Evolutionary conservation across 2,113 vertebrate genomes (phyloP), one percentile per base, ranked within the genome.

Genomic region (Riparia riparia): DNA sequence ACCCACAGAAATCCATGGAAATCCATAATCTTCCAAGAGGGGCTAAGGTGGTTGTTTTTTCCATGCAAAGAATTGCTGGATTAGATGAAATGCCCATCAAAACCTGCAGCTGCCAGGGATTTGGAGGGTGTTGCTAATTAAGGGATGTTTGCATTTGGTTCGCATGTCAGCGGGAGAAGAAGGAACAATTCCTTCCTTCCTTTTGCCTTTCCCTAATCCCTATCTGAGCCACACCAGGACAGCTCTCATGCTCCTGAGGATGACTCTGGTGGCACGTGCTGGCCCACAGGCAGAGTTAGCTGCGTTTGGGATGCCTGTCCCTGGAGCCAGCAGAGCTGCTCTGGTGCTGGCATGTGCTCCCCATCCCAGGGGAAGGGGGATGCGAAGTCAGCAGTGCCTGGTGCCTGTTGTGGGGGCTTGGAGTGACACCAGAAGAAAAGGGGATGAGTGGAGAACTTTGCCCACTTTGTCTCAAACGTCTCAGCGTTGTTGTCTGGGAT

Each of bases 401-500:
- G 37, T 6, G 2, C 42, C 44, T 41, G 7, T 37, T 14, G 50
- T 4, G 4, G 12, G 77, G 61, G 31, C 65, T 81, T 49, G 1
- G 5, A 37, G 54, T 3, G 31, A 12, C 18, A n/a, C 14, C 45
- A 11, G 13, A 21, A 16, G 28, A 4, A 21, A 12, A 45, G 56
- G 17, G 64, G 13, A 3, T 16, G 47, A 15, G 49, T 32, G 77
- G 37, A 24, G 41, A 63, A 17, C 56, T 78, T 91, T 28, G 37
- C 58, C 42, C 3, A 1, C 19, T 41, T 73, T 41, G 12, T 51
- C 65, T 61, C 45, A 13, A 0, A 12, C 13, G 2, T 24, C 50
- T 58, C 5, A 1, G 31, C n/a, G 57, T 24, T 1, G 0, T 37
- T 16, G 6, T 18, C 28, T 65, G 6, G 1, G 53, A 12, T 29